Evolutionary conservation across 2,113 vertebrate species (phyloP).

Genomic region (Globicephala melas): DNA sequence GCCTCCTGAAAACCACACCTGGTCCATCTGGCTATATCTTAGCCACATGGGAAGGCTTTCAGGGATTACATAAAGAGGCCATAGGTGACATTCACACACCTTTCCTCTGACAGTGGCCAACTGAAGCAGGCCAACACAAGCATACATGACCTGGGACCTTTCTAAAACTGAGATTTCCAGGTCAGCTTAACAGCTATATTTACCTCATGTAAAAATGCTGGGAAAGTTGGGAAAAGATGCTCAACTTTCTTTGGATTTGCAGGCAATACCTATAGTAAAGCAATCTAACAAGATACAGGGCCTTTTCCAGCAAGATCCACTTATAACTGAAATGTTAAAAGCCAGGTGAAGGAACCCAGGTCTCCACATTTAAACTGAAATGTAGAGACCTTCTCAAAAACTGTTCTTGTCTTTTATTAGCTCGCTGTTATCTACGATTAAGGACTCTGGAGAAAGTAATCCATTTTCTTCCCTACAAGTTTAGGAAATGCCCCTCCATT

Average conservation of each 20-base stretch:
- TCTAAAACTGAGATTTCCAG: neutral
- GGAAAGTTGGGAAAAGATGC: neutral
- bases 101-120: neutral
- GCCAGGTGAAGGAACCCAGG: neutral
- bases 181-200: neutral
- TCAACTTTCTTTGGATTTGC: neutral
- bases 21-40: neutral
- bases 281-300: neutral
- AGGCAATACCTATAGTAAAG: neutral
- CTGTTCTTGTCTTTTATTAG: neutral
- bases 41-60: neutral
- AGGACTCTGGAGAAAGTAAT: neutral
- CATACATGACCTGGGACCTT: neutral
- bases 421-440: neutral
- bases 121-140: neutral
- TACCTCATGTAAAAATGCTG: neutral
- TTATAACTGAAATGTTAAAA: constrained; percentile 51
- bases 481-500: neutral
- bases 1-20: constrained; percentile 19
- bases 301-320: neutral
- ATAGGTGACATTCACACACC: neutral
- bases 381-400: constrained; percentile 3
- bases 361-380: neutral
- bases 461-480: neutral
- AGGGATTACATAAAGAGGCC: neutral